Evolutionary conservation across 2,888 invertebrate species (phyloP).

Genomic region (Drosophila paucipuncta): DNA sequence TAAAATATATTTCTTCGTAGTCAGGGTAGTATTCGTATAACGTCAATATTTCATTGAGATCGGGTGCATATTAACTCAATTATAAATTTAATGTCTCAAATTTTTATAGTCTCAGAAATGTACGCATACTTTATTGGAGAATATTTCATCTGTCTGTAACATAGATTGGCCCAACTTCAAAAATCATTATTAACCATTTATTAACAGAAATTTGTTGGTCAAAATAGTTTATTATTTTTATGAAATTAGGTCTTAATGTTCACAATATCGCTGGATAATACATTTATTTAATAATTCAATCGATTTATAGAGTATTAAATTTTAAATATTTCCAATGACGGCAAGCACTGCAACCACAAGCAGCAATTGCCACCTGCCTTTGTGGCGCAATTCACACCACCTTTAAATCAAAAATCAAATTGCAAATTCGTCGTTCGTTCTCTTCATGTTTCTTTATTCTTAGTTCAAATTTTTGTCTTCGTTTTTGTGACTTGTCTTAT

Average conservation of each 20-base stretch:
- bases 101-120: not conserved
- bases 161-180: not conserved
- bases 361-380: constrained; percentile 16
- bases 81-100: not conserved
- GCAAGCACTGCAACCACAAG: constrained; percentile 12
- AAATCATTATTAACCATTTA: not conserved
- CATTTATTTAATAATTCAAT: not conserved
- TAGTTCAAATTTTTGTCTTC: not conserved
- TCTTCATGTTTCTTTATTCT: not conserved
- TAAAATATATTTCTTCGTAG: not conserved
- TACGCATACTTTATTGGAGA: not conserved
- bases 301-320: not conserved
- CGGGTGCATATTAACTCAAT: not conserved
- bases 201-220: not conserved
- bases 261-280: not conserved
- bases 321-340: not conserved
- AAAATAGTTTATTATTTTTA: too few species aligned
- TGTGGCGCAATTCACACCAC: not conserved
- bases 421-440: constrained; percentile 6
- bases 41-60: not conserved
- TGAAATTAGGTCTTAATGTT: not conserved
- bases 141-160: not conserved
- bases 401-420: constrained; percentile 28
- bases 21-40: not conserved
- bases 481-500: constrained; percentile 51